Evolutionary conservation across 1,140 invertebrate genomes (phyloP), one percentile per base, ranked within the genome.

Genomic region (Parapsyche elsis): DNA sequence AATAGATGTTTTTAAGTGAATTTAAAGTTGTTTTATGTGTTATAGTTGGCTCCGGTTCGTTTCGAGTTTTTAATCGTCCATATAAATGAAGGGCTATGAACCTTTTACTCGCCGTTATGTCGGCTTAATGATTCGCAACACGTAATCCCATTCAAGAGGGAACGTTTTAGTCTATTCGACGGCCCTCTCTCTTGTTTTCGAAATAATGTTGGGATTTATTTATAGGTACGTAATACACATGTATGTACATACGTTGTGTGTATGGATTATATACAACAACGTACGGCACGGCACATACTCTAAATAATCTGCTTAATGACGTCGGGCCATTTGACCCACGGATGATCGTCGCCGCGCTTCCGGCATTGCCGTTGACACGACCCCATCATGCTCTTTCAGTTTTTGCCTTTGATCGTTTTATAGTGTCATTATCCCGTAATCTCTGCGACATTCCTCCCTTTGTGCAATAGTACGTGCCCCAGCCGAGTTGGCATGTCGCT

Each of bases 61-160:
- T 57, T 19, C 71, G 71, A 75, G 38, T 75, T 75, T 71, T 75
- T 75, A 75, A 75, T 75, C 71, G 71, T 75, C 71, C 45, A 23
- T 57, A 53, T 75, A 75, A 75, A 75, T 57, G 71, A 53, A 53
- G 38, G 26, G 71, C 71, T 57, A 75, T 53, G 71, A 57, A 75
- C 71, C 71, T 57, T 45, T 75, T 57, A 57, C 46, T 57, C 44
- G 71, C 45, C 21, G 71, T 75, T 49, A 53, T 23, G 38, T 57
- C 45, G 71, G 71, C 44, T 75, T 75, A 75, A 75, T 57, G 71
- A 53, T 75, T 75, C 71, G 71, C 71, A 75, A 75, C 71, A 75
- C 71, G 71, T 75, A 75, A 75, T 75, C 71, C 71, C 38, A 44
- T 19, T 26, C 38, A 75, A 19, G 45, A 38, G 71, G 19, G 46